These are phyloP conservation scores for Pyrgilauda ruficollis DNA, from an alignment of 2,113 vertebrate species.

Conservation along the genomic window DNA sequence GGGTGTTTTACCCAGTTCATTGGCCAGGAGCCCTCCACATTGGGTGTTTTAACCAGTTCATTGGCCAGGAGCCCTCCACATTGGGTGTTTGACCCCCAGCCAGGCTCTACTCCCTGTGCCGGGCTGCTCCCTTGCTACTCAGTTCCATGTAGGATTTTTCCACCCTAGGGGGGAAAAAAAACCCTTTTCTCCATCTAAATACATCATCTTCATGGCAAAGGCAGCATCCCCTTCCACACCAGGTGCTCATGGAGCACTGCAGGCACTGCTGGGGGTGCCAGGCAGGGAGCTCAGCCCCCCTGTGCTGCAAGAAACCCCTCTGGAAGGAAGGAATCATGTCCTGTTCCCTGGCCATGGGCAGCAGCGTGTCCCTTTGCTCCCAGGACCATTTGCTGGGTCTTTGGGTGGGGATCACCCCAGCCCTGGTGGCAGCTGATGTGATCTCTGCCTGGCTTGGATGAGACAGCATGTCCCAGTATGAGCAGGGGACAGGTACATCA, in stretches of 20 bases:
- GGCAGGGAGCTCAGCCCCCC: neutral
- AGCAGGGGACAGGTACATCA: neutral
- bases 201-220: neutral
- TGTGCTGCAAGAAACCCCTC: neutral
- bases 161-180: neutral
- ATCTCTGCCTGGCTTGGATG: neutral
- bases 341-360: neutral
- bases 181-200: neutral
- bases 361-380: rapidly evolving
- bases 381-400: rapidly evolving
- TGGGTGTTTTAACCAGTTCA: too few relatives aligned
- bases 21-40: too few relatives aligned
- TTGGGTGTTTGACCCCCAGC: neutral
- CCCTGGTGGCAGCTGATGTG: neutral
- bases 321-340: neutral
- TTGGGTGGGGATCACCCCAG: neutral
- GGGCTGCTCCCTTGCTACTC: neutral
- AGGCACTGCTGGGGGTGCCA: neutral
- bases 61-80: too few relatives aligned
- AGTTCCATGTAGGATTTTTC: neutral
- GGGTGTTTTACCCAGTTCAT: neutral
- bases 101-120: neutral
- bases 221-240: neutral
- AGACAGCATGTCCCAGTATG: neutral
- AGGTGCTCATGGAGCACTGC: neutral